Percentiles rank a stretch among this genome's conserved stretches.
phyloP scores from a whole-genome alignment of 2,888 invertebrate genomes.

The Glyphotaelius pellucidus region DNA sequence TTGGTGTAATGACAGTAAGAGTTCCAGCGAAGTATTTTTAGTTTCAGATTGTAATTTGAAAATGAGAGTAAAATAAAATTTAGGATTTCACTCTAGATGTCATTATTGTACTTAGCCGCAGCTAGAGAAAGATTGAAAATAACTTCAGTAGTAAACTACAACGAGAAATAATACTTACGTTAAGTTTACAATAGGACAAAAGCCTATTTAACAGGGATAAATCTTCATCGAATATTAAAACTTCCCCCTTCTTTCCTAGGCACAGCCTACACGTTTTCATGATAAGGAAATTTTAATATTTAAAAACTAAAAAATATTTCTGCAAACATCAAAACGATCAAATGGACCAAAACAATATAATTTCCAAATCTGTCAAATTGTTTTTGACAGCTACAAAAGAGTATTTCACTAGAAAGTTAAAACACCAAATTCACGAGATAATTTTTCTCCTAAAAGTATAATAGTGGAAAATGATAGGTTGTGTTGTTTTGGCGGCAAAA shows the following conservation, averaged over 20 bases:
- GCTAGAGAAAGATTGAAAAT: neutral
- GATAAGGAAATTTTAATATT: neutral
- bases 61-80: neutral
- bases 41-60: neutral
- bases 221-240: conserved; percentile 37
- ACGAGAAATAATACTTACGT: conserved; percentile 32
- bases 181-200: conserved; percentile 35
- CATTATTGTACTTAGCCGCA: neutral
- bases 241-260: conserved; percentile 19
- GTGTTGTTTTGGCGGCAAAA: too few species aligned
- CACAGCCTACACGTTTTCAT: conserved; percentile 48
- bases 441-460: too few species aligned
- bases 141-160: neutral
- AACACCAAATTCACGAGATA: too few species aligned
- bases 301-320: too few species aligned
- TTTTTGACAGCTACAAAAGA: neutral
- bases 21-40: neutral
- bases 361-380: neutral
- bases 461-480: too few species aligned
- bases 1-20: neutral
- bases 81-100: neutral
- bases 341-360: neutral
- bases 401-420: neutral
- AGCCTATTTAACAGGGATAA: conserved; percentile 15
- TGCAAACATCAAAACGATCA: neutral